Percentiles rank a stretch among this genome's conserved stretches.
These are phyloP conservation scores for Emydocephalus ijimae DNA, from an alignment of 2,113 vertebrate genomes.

Conservation along the genomic window DNA sequence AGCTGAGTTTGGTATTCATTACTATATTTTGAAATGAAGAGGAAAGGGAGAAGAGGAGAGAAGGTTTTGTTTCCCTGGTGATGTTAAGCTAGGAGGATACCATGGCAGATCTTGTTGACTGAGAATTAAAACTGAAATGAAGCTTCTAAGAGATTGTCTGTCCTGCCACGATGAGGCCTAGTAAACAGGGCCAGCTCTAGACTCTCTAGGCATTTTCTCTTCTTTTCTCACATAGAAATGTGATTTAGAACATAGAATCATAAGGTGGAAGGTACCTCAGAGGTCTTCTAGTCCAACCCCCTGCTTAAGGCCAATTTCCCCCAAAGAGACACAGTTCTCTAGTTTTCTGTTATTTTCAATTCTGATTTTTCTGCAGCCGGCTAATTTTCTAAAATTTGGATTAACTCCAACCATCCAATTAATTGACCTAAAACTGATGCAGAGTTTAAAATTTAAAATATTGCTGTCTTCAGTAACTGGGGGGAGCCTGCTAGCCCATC, in stretches of 20 bases:
- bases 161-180: accelerated
- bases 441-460: not conserved
- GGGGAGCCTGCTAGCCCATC: not conserved
- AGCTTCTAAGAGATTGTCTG: not conserved
- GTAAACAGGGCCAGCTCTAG: not conserved
- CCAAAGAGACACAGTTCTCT: not conserved
- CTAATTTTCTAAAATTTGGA: not conserved
- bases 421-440: not conserved
- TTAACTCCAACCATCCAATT: not conserved
- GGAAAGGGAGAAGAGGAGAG: constrained; percentile 33
- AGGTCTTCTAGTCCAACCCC: too few species aligned
- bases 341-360: not conserved
- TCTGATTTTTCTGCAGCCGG: not conserved
- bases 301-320: too few species aligned
- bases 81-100: not conserved
- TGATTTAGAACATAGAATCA: too few species aligned
- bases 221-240: not conserved
- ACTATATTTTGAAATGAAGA: constrained; percentile 6
- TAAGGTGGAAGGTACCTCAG: too few species aligned
- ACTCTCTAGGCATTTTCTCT: not conserved
- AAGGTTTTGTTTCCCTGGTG: constrained; percentile 54
- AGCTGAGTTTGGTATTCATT: not conserved
- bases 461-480: not conserved
- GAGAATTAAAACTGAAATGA: constrained; percentile 37
- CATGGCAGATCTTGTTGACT: constrained; percentile 15